phyloP scores from a whole-genome alignment of 35 echinoderm and acorn worm genomes.

The Ophiothrix spiculata region DNA sequence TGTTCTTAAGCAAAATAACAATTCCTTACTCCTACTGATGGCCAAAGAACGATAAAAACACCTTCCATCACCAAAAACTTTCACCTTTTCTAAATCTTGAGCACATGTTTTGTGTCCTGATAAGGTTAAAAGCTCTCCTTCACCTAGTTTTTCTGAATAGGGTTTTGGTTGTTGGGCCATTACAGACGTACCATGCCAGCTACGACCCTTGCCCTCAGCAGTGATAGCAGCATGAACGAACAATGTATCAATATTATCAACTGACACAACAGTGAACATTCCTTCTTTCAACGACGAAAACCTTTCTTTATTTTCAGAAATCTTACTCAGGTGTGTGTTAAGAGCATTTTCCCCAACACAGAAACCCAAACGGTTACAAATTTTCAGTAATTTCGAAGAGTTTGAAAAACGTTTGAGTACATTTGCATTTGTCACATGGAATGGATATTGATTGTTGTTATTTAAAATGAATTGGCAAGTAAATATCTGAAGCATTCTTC shows the following conservation, averaged over 20 bases:
- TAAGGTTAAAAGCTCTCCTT: neutral
- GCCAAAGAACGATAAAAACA: conserved; percentile 28
- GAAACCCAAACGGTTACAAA: conserved; percentile 42
- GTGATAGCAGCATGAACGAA: conserved; percentile 37
- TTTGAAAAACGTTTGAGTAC: conserved; percentile 43
- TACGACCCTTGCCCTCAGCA: conserved; percentile 33
- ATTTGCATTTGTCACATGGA: conserved; percentile 49
- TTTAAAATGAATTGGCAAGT: conserved; percentile 26
- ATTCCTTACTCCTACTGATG: neutral
- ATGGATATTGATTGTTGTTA: conserved; percentile 39
- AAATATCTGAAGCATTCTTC: conserved; percentile 24
- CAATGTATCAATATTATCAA: conserved; percentile 54
- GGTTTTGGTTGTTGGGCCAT: conserved; percentile 66
- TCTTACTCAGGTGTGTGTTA: conserved; percentile 32
- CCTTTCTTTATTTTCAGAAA: conserved; percentile 20
- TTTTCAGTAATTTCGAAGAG: conserved; percentile 41
- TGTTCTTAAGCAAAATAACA: conserved; percentile 1
- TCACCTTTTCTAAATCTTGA: neutral
- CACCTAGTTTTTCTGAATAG: conserved; percentile 13
- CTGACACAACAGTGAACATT: conserved; percentile 22
- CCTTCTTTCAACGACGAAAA: conserved; percentile 35
- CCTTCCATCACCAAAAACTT: conserved; percentile 25
- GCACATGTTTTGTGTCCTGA: neutral
- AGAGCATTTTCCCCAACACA: conserved; percentile 25
- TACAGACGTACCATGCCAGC: conserved; percentile 66